Evolutionary conservation across 2,113 vertebrate species (phyloP).

Genomic region (Campylomormyrus tamandua): DNA sequence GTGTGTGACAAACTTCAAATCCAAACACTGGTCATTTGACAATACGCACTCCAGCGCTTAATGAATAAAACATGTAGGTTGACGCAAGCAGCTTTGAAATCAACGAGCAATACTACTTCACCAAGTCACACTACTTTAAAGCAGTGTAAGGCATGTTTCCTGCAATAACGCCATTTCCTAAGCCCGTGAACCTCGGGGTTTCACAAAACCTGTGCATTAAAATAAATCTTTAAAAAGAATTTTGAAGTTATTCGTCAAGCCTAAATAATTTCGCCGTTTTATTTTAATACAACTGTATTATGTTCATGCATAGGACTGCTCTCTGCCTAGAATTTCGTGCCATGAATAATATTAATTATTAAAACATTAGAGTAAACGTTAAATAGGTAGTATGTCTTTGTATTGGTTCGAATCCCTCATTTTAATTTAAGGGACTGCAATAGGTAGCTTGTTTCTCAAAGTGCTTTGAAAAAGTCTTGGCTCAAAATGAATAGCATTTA

Average conservation of each 20-base stretch:
- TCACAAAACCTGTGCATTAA: background rate
- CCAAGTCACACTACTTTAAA: background rate
- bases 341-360: background rate
- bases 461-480: constrained; percentile 7
- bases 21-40: background rate
- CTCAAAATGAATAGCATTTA: background rate
- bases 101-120: background rate
- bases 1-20: background rate
- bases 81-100: background rate
- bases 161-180: background rate
- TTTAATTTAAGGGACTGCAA: background rate
- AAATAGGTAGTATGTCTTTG: constrained; percentile 14
- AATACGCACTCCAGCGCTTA: background rate
- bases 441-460: constrained; percentile 11
- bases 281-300: too few relatives aligned
- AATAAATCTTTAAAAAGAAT: background rate
- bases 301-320: background rate
- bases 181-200: background rate
- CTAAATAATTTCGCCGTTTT: background rate
- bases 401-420: background rate
- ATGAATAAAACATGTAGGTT: background rate
- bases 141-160: background rate
- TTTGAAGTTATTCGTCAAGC: background rate
- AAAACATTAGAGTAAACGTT: constrained; percentile 1
- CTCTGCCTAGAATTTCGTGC: background rate